Conservation (phyloP, 2,888 invertebrate genomes). For the Parapristionchus giblindavisi region DNA sequence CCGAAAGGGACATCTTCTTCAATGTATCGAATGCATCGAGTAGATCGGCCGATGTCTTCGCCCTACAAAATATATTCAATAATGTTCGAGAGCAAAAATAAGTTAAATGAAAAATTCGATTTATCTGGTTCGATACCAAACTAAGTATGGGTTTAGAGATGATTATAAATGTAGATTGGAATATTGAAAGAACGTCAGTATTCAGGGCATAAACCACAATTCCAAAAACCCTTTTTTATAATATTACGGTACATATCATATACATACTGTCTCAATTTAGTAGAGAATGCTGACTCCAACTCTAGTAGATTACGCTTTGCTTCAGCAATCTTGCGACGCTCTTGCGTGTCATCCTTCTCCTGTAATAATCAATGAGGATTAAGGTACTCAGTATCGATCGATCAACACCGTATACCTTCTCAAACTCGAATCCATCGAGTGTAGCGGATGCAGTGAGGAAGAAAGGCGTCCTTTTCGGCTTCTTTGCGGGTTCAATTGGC, state of each 20-base stretch:
- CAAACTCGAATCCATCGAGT: constrained; percentile 82
- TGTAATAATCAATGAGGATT: not conserved
- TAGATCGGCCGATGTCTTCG: constrained; percentile 41
- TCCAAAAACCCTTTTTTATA: no score
- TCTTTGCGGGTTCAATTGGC: constrained; percentile 84
- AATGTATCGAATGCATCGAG: constrained; percentile 47
- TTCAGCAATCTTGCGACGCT: constrained; percentile 44
- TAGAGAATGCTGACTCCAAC: constrained; percentile 53
- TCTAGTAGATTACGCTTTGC: constrained; percentile 59
- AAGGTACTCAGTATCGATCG: not conserved
- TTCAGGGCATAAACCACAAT: no score
- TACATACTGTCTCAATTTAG: constrained; percentile 41
- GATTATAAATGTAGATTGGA: no score
- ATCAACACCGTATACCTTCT: constrained; percentile 33
- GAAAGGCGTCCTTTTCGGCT: constrained; percentile 88
- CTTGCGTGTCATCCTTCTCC: constrained; percentile 37
- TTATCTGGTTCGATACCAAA: no score
- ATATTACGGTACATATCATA: not conserved
- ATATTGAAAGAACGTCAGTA: no score
- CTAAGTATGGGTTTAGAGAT: no score
- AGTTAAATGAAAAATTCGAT: not conserved
- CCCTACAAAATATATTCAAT: constrained; percentile 34
- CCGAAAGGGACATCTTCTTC: constrained; percentile 55
- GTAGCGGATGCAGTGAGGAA: constrained; percentile 90
- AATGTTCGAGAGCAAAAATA: not conserved